phyloP scores from a whole-genome alignment of 2,888 invertebrate genomes.

The Prosopocoilus inquinatus region DNA sequence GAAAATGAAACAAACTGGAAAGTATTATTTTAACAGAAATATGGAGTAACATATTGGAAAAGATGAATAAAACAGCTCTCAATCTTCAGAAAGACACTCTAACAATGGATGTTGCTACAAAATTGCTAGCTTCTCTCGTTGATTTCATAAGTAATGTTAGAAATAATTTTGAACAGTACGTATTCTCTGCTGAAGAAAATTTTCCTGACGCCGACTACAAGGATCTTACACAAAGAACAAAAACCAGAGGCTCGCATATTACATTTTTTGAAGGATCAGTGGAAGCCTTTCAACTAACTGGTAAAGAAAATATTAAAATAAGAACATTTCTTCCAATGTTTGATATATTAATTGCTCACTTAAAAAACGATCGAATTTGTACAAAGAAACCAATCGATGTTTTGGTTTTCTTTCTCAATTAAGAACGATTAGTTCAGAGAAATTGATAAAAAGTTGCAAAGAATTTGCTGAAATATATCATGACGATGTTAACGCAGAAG shows the following conservation, averaged over 20 bases:
- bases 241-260: conserved; percentile 30
- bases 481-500: no score
- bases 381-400: conserved; percentile 24
- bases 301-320: conserved; percentile 29
- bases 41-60: conserved; percentile 22
- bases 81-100: conserved; percentile 27
- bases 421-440: conserved; percentile 27
- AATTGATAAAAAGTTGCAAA: background rate
- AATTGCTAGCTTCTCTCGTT: conserved; percentile 28
- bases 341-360: conserved; percentile 29
- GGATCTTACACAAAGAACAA: conserved; percentile 32
- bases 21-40: conserved; percentile 2
- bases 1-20: conserved; percentile 7
- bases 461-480: no score
- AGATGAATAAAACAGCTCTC: conserved; percentile 31
- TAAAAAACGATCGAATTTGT: conserved; percentile 28
- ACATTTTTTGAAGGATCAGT: conserved; percentile 30
- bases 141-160: background rate
- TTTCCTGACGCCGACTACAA: conserved; percentile 32
- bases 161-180: background rate
- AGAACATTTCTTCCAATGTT: conserved; percentile 29
- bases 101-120: conserved; percentile 30
- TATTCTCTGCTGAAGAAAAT: conserved; percentile 21
- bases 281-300: conserved; percentile 23
- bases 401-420: conserved; percentile 28